Evolutionary conservation across 2,888 invertebrate species (phyloP).

Genomic region (Agrochola macilenta): DNA sequence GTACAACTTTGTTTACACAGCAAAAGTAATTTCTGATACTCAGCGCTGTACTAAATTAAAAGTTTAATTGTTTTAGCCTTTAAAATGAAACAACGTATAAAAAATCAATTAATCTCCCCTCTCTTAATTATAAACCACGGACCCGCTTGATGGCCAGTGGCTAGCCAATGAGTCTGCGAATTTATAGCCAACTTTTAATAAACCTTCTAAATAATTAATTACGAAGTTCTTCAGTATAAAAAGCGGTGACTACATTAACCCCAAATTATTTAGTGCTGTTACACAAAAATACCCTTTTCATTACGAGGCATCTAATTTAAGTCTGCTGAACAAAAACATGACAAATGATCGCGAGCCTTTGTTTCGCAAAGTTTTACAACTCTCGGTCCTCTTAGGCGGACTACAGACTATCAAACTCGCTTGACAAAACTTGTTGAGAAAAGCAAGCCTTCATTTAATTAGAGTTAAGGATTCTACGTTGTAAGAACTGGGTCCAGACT

Average conservation of each 20-base stretch:
- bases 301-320: constrained; percentile 68
- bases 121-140: constrained; percentile 53
- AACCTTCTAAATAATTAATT: constrained; percentile 69
- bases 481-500: constrained; percentile 60
- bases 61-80: constrained; percentile 42
- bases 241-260: constrained; percentile 67
- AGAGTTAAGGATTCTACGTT: constrained; percentile 62
- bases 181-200: constrained; percentile 63
- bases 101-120: constrained; percentile 55
- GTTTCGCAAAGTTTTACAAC: constrained; percentile 65
- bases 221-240: constrained; percentile 64
- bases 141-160: constrained; percentile 47
- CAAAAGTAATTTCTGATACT: constrained; percentile 27
- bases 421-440: constrained; percentile 67
- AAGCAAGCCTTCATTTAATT: constrained; percentile 67
- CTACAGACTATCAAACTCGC: constrained; percentile 63
- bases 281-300: constrained; percentile 69
- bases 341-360: constrained; percentile 66
- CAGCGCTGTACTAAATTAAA: constrained; percentile 25
- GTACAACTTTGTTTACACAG: constrained; percentile 9
- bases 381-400: constrained; percentile 62
- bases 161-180: constrained; percentile 62
- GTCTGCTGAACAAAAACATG: constrained; percentile 69
- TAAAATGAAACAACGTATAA: constrained; percentile 23
- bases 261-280: constrained; percentile 68